Evolutionary conservation across 1,140 invertebrate genomes (phyloP).

Genomic region (Trichoplusia ni): DNA sequence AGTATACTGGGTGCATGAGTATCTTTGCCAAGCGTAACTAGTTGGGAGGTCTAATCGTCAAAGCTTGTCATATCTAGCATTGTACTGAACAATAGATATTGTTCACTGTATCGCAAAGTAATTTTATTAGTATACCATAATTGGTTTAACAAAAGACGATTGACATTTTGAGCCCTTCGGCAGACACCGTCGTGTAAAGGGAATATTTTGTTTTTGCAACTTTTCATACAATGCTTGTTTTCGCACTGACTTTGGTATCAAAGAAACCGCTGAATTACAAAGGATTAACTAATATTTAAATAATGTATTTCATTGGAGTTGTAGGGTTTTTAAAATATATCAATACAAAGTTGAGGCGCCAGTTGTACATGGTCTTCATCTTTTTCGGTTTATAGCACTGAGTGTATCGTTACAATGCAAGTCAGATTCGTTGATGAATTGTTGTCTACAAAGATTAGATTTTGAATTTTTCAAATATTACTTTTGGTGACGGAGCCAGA

Average conservation of each 20-base stretch:
- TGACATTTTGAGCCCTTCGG: constrained; percentile 35
- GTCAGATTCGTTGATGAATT: too few species aligned
- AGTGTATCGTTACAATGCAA: too few species aligned
- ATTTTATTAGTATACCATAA: constrained; percentile 15
- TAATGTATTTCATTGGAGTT: neutral
- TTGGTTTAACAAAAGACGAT: constrained; percentile 26
- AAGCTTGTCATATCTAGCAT: constrained; percentile 21
- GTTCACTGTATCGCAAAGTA: constrained; percentile 15
- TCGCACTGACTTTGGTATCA: neutral
- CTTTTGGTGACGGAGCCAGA: too few species aligned
- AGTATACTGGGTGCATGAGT: neutral
- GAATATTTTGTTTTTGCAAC: constrained; percentile 8
- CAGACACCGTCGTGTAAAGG: neutral
- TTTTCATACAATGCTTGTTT: neutral
- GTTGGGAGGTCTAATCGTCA: constrained; percentile 20
- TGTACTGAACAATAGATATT: constrained; percentile 24
- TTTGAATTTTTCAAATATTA: too few species aligned
- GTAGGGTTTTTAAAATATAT: too few species aligned
- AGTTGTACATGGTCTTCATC: too few species aligned
- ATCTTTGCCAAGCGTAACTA: neutral
- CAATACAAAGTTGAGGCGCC: too few species aligned
- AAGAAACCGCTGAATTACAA: neutral
- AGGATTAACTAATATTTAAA: constrained; percentile 7
- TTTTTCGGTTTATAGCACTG: too few species aligned
- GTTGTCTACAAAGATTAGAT: too few species aligned